Percentiles rank a stretch among this genome's conserved stretches.
phyloP scores from a whole-genome alignment of 2,113 vertebrate species.

The Hypomesus transpacificus region DNA sequence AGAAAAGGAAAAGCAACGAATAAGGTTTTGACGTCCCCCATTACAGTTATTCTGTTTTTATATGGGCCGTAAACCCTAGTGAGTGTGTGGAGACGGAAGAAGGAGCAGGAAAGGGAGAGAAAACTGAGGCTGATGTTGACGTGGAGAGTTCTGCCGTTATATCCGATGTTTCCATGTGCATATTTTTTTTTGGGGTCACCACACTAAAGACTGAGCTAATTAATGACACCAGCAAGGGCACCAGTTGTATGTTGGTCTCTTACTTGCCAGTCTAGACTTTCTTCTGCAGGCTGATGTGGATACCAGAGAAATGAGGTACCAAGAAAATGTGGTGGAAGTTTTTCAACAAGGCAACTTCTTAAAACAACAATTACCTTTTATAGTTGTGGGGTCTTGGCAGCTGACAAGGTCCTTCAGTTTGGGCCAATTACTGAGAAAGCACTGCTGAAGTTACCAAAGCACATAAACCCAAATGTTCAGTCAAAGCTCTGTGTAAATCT shows the following conservation, averaged over 20 bases:
- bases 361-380: constrained; percentile 17
- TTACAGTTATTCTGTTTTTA: constrained; percentile 69
- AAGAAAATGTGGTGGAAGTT: neutral
- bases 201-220: constrained; percentile 5
- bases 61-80: constrained; percentile 73
- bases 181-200: neutral
- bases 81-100: neutral
- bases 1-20: constrained; percentile 70
- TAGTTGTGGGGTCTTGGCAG: neutral
- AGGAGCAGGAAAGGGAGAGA: neutral
- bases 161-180: constrained; percentile 6
- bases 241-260: neutral
- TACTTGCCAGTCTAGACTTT: neutral
- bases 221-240: neutral
- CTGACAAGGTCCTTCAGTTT: neutral
- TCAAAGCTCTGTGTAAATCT: too few relatives aligned
- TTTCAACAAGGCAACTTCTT: constrained; percentile 3
- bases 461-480: too few relatives aligned
- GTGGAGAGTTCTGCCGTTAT: neutral
- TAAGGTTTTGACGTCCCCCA: constrained; percentile 74
- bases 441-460: neutral
- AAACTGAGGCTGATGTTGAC: neutral
- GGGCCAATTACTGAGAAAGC: neutral
- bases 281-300: neutral
- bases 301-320: neutral